Evolutionary conservation across 2,888 invertebrate genomes (phyloP).

Genomic region (Cetonia aurata): DNA sequence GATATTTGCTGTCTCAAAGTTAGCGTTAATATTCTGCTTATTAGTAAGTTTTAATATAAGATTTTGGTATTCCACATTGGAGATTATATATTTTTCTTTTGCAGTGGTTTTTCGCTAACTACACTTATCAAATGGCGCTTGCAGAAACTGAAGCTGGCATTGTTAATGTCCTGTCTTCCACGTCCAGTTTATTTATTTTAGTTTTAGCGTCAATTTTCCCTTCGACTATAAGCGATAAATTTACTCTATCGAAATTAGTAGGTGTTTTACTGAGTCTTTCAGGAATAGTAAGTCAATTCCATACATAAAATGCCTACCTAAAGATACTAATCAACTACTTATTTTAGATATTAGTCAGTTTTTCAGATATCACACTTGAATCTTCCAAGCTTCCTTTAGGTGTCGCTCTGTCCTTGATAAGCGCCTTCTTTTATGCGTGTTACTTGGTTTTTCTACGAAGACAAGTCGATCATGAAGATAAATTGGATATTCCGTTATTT

Average conservation of each 20-base stretch:
- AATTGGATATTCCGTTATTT: slow-evolving; percentile 94
- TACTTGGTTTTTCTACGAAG: slow-evolving; percentile 90
- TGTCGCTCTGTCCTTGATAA: slow-evolving; percentile 84
- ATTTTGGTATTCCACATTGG: background rate
- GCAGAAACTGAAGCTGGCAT: slow-evolving; percentile 86
- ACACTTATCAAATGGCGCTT: slow-evolving; percentile 90
- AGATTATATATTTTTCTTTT: slow-evolving; percentile 58
- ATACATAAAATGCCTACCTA: slow-evolving; percentile 36
- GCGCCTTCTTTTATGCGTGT: slow-evolving; percentile 90
- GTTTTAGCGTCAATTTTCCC: slow-evolving; percentile 90
- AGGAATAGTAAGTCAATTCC: slow-evolving; percentile 77
- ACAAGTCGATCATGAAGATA: slow-evolving; percentile 92
- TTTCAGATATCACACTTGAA: slow-evolving; percentile 79
- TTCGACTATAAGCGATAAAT: slow-evolving; percentile 83
- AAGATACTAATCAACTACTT: slow-evolving; percentile 31
- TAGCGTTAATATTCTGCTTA: slow-evolving; percentile 87
- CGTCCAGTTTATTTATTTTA: slow-evolving; percentile 90
- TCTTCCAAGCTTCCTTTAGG: slow-evolving; percentile 77
- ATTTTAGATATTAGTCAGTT: slow-evolving; percentile 79
- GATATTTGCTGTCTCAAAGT: slow-evolving; percentile 81
- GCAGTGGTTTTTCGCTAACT: slow-evolving; percentile 96
- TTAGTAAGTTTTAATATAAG: slow-evolving; percentile 72
- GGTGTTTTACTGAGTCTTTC: slow-evolving; percentile 83
- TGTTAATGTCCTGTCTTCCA: slow-evolving; percentile 90
- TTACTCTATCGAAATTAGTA: slow-evolving; percentile 87